Conservation (phyloP, 35 echinoderm and acorn worm species). For the Patiria miniata region DNA sequence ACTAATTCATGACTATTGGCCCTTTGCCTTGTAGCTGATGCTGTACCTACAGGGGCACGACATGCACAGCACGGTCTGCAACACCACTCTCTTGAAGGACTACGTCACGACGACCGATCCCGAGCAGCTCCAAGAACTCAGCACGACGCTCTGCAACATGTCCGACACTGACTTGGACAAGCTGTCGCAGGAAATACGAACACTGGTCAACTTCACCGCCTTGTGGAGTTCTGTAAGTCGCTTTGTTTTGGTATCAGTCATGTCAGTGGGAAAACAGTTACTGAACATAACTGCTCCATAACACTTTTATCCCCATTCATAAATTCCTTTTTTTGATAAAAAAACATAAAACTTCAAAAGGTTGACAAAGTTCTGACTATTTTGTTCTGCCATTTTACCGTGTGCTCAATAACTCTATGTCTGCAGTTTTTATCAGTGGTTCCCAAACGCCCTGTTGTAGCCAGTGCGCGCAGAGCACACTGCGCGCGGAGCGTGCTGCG, state of each 20-base stretch:
- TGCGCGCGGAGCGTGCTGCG: too few relatives aligned
- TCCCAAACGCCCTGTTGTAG: too few relatives aligned
- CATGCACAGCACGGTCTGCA: slow-evolving; percentile 68
- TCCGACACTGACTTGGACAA: slow-evolving; percentile 59
- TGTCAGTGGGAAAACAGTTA: background rate
- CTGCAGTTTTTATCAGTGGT: too few relatives aligned
- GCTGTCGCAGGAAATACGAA: slow-evolving; percentile 41
- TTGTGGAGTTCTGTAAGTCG: slow-evolving; percentile 41
- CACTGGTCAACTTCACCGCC: background rate
- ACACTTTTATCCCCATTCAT: background rate
- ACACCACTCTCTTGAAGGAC: slow-evolving; percentile 43
- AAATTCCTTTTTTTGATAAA: background rate
- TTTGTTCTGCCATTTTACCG: too few relatives aligned
- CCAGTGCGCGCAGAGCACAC: too few relatives aligned
- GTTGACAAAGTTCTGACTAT: too few relatives aligned
- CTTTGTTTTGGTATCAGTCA: background rate
- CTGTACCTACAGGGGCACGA: slow-evolving; percentile 48
- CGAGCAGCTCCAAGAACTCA: slow-evolving; percentile 44
- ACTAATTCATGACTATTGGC: background rate
- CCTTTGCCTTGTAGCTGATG: slow-evolving; percentile 47
- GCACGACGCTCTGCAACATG: slow-evolving; percentile 55
- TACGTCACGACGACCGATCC: slow-evolving; percentile 56
- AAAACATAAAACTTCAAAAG: background rate
- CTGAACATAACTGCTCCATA: background rate
- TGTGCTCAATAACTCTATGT: too few relatives aligned